phyloP scores from a whole-genome alignment of 2,113 vertebrate genomes.

The Carassius carassius region DNA sequence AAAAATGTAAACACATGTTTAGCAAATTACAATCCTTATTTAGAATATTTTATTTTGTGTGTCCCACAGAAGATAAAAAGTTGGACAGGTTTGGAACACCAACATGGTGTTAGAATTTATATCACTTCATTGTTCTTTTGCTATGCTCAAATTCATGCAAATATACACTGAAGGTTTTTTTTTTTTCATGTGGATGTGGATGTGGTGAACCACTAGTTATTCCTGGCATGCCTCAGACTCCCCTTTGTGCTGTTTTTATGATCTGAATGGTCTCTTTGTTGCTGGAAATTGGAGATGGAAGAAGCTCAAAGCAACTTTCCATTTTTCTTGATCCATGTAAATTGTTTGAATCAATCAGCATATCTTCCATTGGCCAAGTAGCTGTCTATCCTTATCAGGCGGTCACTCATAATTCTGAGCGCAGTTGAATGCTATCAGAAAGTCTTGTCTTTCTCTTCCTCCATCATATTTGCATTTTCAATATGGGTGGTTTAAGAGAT shows the following conservation, averaged over 20 bases:
- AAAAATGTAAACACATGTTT: too few relatives aligned
- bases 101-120: not conserved
- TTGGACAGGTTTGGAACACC: not conserved
- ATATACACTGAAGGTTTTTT: not conserved
- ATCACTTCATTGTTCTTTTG: not conserved
- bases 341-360: constrained; percentile 37
- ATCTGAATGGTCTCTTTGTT: not conserved
- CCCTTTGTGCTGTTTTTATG: constrained; percentile 8
- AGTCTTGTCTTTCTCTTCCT: constrained; percentile 19
- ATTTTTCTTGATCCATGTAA: constrained; percentile 39
- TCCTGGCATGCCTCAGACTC: not conserved
- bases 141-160: not conserved
- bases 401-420: constrained; percentile 25
- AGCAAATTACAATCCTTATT: too few relatives aligned
- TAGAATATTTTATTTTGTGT: not conserved
- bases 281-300: constrained; percentile 1
- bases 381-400: constrained; percentile 29
- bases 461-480: constrained; percentile 57
- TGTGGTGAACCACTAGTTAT: not conserved
- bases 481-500: constrained; percentile 55
- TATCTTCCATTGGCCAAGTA: constrained; percentile 22
- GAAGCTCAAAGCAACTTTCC: constrained; percentile 29
- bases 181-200: not conserved
- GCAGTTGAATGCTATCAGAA: constrained; percentile 24
- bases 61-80: not conserved